phyloP scores from a whole-genome alignment of 2,888 invertebrate species.

The Drosophila yooni region DNA sequence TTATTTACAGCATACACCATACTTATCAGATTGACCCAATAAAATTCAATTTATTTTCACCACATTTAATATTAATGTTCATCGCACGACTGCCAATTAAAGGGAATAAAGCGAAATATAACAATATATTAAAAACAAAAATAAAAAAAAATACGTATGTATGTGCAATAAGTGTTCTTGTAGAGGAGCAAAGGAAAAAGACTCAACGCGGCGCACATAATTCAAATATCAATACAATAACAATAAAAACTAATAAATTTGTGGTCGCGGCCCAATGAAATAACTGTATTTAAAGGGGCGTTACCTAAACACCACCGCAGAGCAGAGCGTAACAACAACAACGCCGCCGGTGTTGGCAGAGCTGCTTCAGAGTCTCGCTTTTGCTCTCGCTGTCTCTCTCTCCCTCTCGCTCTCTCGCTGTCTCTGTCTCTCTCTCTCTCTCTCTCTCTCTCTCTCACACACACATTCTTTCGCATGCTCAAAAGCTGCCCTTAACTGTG shows the following conservation, averaged over 20 bases:
- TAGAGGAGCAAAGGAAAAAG: constrained; percentile 5
- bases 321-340: constrained; percentile 19
- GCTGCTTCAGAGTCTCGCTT: constrained; percentile 25
- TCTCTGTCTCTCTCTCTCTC: neutral
- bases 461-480: neutral
- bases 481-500: constrained; percentile 31
- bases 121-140: constrained; percentile 9
- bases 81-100: constrained; percentile 3
- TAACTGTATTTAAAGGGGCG: constrained; percentile 86
- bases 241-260: constrained; percentile 78
- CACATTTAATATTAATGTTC: constrained; percentile 8
- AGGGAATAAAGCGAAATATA: neutral
- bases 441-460: neutral
- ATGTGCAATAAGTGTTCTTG: constrained; percentile 1
- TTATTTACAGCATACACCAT: neutral
- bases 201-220: constrained; percentile 46
- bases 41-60: constrained; percentile 28
- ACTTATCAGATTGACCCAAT: constrained; percentile 8
- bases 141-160: neutral
- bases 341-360: constrained; percentile 21
- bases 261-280: constrained; percentile 85
- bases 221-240: constrained; percentile 77
- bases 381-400: neutral
- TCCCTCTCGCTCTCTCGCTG: constrained; percentile 1
- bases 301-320: constrained; percentile 84